Base-by-base conservation (phyloP, 2,797 vertebrate genomes). In the Eleutherodactylus coqui region DNA sequence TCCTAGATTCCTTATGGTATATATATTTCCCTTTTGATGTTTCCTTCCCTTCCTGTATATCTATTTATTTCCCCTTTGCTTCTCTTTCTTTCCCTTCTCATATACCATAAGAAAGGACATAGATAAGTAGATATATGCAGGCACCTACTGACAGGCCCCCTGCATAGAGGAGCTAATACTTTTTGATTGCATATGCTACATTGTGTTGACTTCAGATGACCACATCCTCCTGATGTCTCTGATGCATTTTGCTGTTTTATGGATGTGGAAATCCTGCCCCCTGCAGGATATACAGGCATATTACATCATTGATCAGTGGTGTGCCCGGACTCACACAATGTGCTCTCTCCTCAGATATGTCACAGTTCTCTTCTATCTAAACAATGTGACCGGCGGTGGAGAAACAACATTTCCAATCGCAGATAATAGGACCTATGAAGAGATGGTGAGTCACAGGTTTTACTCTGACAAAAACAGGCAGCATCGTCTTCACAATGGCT, bases 301-400 rank as follows among this genome's bases (percentile, higher is more conserved):
- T 11, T 21, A 70, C 36, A 24, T 72, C 24, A 24, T 19, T 0
- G 0, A 21, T 38, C 17, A 1, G 32, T 6, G 21, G 6, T 19
- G 32, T 27, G 24, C 27, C 29, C 75, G 16, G 7, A 43, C 14
- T n/a, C 17, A 45, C 9, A 1, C 9, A 17, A 51, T 91, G 90
- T 94, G 91, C 17, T n/a, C 24, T 73, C 45, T n/a, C 41, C 85
- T 36, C 93, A 99, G 98, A 94, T 99, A 99, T 85, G 96, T 98
- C 94, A 99, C 98, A 0, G 96, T 99, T 91, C 96, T 99, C 91
- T 98, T 98, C 95, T 99, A 99, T 94, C 94, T 99, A 94, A 99
- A 99, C 95, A 97, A 97, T 82, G 98, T 99, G 91, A 96, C 97
- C 38, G 96, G 96, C 86, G 98, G 98, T 58, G 98, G 98, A 2